Percentiles rank a stretch among this genome's conserved stretches.
Evolutionary conservation across 1,140 invertebrate species (phyloP).

Genomic region (Drosophila carrolli): DNA sequence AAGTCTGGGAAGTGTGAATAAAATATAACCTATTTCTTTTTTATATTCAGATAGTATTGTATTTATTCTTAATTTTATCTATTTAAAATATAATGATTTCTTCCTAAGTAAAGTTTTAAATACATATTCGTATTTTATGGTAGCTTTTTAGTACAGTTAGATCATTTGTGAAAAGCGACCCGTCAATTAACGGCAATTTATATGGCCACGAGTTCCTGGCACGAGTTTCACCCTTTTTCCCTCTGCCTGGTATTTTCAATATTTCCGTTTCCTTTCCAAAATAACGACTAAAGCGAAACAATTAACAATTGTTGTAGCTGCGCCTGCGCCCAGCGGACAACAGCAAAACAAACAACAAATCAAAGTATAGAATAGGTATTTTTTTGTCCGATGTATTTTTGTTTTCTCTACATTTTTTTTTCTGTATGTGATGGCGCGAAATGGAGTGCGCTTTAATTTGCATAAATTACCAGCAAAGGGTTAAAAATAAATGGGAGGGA

Average conservation of each 20-base stretch:
- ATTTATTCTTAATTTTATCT: no score
- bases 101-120: no score
- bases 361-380: slow-evolving; percentile 33
- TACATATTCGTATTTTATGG: no score
- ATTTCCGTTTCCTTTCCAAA: slow-evolving; percentile 50
- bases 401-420: slow-evolving; percentile 15
- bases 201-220: slow-evolving; percentile 57
- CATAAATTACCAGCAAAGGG: slow-evolving; percentile 72
- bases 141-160: slow-evolving; percentile 24
- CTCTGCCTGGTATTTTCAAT: slow-evolving; percentile 19
- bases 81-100: no score
- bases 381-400: slow-evolving; percentile 33
- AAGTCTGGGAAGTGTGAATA: no score
- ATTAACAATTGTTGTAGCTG: slow-evolving; percentile 79
- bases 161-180: slow-evolving; percentile 31
- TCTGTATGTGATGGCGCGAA: slow-evolving; percentile 68
- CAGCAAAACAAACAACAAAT: slow-evolving; percentile 77
- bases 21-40: no score
- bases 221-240: slow-evolving; percentile 31
- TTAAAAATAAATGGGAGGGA: slow-evolving; percentile 45
- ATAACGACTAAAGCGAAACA: slow-evolving; percentile 64
- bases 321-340: slow-evolving; percentile 69
- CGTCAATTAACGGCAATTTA: slow-evolving; percentile 79
- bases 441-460: slow-evolving; percentile 82
- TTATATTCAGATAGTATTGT: neutral